These are phyloP conservation scores for Sebastes vulpes DNA, from an alignment of 2,797 vertebrate genomes.

Conservation along the genomic window DNA sequence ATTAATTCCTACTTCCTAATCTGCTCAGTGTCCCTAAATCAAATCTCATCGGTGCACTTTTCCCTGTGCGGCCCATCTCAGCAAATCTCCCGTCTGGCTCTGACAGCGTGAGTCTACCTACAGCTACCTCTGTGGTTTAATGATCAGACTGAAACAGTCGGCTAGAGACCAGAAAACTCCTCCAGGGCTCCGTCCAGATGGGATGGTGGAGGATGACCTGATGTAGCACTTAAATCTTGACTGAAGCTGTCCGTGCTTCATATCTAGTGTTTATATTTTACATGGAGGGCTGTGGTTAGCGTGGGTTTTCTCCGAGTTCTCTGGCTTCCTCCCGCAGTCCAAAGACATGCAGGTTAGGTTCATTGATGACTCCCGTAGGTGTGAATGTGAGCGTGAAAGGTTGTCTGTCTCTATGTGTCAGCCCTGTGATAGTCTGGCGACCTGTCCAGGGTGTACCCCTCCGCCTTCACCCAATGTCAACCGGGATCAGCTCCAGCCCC, in stretches of 20 bases:
- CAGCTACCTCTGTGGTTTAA: slow-evolving; percentile 20
- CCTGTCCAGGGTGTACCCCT: too few species aligned
- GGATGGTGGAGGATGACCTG: slow-evolving; percentile 8
- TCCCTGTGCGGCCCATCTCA: slow-evolving; percentile 39
- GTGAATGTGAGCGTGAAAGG: too few species aligned
- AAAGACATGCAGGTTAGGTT: too few species aligned
- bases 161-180: neutral
- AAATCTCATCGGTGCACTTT: slow-evolving; percentile 73
- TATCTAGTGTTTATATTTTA: neutral
- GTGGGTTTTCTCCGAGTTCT: too few species aligned
- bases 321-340: too few species aligned
- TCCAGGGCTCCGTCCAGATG: neutral
- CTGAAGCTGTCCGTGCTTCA: neutral
- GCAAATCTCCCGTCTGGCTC: slow-evolving; percentile 55
- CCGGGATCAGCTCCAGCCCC: too few species aligned
- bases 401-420: too few species aligned
- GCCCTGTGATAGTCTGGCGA: too few species aligned
- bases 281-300: too few species aligned
- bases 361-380: too few species aligned
- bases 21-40: slow-evolving; percentile 73
- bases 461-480: too few species aligned
- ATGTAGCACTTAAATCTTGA: neutral
- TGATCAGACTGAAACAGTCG: neutral
- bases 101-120: slow-evolving; percentile 32
- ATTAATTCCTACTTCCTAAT: slow-evolving; percentile 77